These are phyloP conservation scores for Ypsolopha scabrella DNA, from an alignment of 2,888 invertebrate genomes.

Conservation along the genomic window DNA sequence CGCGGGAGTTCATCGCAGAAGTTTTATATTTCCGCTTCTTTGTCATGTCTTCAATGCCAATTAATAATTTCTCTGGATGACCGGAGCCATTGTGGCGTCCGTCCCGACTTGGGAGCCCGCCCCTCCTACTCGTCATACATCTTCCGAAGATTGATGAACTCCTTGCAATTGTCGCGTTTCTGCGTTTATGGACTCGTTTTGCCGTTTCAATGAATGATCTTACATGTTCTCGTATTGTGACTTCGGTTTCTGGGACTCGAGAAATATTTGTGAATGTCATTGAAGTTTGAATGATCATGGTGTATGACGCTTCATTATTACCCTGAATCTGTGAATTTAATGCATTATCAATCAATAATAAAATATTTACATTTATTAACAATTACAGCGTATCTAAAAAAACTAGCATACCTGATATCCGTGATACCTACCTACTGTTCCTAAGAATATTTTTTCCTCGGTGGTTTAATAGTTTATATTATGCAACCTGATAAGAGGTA, in stretches of 20 bases:
- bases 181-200: slow-evolving; percentile 59
- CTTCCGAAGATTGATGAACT: slow-evolving; percentile 64
- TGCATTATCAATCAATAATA: no score
- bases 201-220: slow-evolving; percentile 38
- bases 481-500: no score
- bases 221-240: slow-evolving; percentile 18
- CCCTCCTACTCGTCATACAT: slow-evolving; percentile 41
- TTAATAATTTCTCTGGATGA: slow-evolving; percentile 68
- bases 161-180: slow-evolving; percentile 56
- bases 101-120: slow-evolving; percentile 15
- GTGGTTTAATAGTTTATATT: no score
- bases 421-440: no score
- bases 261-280: not conserved
- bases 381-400: no score
- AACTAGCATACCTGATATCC: no score
- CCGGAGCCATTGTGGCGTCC: slow-evolving; percentile 58
- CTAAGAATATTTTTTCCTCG: no score
- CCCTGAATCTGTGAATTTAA: no score
- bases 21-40: slow-evolving; percentile 71
- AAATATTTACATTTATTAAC: no score
- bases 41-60: slow-evolving; percentile 54
- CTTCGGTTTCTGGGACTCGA: slow-evolving; percentile 7
- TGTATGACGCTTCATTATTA: no score
- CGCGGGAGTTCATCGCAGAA: slow-evolving; percentile 56
- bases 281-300: not conserved